Percentiles rank a stretch among this genome's conserved stretches.
phyloP scores from a whole-genome alignment of 2,888 invertebrate species.

The Chalcis sispes region DNA sequence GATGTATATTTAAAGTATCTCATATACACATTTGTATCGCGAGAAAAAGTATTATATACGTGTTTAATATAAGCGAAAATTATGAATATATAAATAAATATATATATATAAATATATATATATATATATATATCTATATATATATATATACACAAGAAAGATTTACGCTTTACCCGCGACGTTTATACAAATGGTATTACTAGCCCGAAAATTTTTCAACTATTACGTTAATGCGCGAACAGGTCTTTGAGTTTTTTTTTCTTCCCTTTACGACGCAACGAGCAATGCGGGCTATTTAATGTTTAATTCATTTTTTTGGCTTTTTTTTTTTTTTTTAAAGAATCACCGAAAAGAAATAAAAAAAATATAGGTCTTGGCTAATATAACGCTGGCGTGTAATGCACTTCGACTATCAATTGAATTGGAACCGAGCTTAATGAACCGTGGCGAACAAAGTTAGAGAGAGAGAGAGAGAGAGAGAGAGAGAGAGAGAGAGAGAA shows the following conservation, averaged over 20 bases:
- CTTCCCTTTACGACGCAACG: neutral
- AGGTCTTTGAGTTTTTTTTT: neutral
- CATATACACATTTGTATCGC: conserved; percentile 39
- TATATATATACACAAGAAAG: no score
- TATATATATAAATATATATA: no score
- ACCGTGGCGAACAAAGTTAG: no score
- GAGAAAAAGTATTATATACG: no score
- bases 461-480: no score
- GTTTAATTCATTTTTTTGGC: conserved; percentile 26
- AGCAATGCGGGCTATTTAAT: conserved; percentile 27
- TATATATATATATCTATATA: no score
- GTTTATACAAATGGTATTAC: no score
- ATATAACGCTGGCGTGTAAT: neutral
- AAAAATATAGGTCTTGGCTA: neutral
- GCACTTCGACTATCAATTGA: conserved; percentile 24
- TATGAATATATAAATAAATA: no score
- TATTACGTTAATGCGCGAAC: neutral
- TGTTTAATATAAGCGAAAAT: no score
- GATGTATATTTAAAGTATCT: conserved; percentile 45
- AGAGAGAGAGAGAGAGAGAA: no score
- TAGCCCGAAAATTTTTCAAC: conserved; percentile 27
- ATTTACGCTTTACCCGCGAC: no score
- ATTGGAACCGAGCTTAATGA: conserved; percentile 43
- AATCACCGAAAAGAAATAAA: neutral
- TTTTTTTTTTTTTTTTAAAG: neutral